These are phyloP conservation scores for Steinernema hermaphroditum DNA, from an alignment of 2,888 invertebrate species.

Conservation along the genomic window DNA sequence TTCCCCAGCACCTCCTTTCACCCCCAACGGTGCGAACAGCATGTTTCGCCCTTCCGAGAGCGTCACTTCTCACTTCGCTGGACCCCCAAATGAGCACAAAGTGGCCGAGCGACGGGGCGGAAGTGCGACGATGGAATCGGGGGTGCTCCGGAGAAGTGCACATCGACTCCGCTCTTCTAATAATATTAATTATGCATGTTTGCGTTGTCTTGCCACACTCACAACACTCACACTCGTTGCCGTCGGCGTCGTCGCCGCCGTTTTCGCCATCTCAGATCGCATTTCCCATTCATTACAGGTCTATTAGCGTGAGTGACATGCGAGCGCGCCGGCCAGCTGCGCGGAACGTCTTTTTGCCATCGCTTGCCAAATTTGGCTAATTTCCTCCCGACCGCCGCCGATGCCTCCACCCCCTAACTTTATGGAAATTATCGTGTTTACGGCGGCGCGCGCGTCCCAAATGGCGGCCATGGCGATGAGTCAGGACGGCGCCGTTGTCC, in stretches of 20 bases:
- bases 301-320: slow-evolving; percentile 3
- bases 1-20: no score
- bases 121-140: no score
- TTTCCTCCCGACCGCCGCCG: no score
- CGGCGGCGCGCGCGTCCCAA: no score
- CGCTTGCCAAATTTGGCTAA: no score
- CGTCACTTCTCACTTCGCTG: neutral
- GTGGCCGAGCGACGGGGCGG: no score
- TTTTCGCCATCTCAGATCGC: neutral
- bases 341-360: no score
- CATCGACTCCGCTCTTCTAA: neutral
- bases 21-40: no score
- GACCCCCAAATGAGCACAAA: no score
- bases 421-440: neutral
- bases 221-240: neutral
- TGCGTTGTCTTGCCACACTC: neutral
- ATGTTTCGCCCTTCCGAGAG: slow-evolving; percentile 1
- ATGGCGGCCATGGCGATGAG: neutral
- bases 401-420: no score
- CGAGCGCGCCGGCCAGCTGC: no score
- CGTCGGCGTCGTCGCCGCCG: no score
- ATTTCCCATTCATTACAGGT: slow-evolving; percentile 28
- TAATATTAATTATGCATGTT: slow-evolving; percentile 25
- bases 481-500: slow-evolving; percentile 8
- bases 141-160: neutral